Base-by-base conservation (phyloP, 2,113 vertebrate genomes). In the Alouatta palliata region DNA sequence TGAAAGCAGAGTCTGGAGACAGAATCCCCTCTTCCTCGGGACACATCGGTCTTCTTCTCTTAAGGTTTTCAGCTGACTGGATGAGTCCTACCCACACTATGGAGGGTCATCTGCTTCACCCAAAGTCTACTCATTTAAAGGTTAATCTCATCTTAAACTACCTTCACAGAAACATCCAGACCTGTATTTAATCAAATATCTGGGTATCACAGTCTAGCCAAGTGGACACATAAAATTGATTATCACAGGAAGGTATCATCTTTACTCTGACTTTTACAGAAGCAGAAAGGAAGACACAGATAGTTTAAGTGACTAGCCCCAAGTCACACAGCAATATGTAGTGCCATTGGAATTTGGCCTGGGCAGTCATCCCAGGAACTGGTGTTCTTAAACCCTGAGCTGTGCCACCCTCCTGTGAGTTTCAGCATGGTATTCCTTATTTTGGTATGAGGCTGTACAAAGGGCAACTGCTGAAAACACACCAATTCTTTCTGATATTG, bases 341-440 rank as follows among this genome's bases (percentile, higher is more conserved):
- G 81, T 49, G 64, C 20, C 2, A 19, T 0, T 25, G 32, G 27
- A 37, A 68, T 56, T 25, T 43, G 64, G 58, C 43, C 8, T 21
- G 21, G 37, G 56, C 52, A 14, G 20, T 43, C 27, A 16, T 80
- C 43, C 30, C 49, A 3, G 49, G 7, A 82, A 11, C 23, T 40
- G 8, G 5, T 58, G 14, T 73, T 11, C 73, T 32, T 43, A 35
- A 56, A 52, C 30, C 10, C 49, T 45, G 79, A 84, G 52, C 35
- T 14, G 30, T 27, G 19, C 7, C 20, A 2, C 43, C 64, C 80
- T 45, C 40, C 54, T 52, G 13, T 8, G 4, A 56, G n/a, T 35
- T 35, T 43, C 2, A 23, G 43, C 4, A 0, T 1, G 2, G 10
- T 12, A 7, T 11, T 35, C 56, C 14, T 8, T 25, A 35, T 43